A percentile compares a stretch with the other conserved stretches of the same genome.
phyloP scores from a whole-genome alignment of 35 echinoderm and acorn worm species.

The Lytechinus pictus region DNA sequence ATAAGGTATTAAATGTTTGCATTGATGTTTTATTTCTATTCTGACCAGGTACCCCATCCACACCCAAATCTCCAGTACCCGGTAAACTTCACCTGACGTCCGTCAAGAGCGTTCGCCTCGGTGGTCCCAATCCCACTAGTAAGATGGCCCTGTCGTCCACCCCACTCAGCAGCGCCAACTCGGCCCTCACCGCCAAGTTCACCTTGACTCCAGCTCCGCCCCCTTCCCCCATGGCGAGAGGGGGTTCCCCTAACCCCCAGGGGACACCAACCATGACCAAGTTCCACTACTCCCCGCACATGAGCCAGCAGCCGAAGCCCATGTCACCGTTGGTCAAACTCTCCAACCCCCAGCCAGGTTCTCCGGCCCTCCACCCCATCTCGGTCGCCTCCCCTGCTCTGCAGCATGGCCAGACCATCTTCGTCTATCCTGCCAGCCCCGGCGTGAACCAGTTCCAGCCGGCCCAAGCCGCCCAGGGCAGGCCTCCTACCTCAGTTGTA shows the following conservation, averaged over 20 bases:
- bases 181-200: conserved; percentile 78
- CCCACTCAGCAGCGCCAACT: conserved; percentile 65
- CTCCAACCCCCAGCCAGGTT: conserved; percentile 40
- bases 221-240: conserved; percentile 59
- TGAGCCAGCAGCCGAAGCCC: conserved; percentile 42
- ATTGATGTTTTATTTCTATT: not conserved
- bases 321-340: conserved; percentile 56
- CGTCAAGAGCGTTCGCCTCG: conserved; percentile 42
- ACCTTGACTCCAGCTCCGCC: conserved; percentile 89
- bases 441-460: conserved; percentile 14
- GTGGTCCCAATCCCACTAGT: conserved; percentile 42
- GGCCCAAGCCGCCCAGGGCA: conserved; percentile 21
- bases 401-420: conserved; percentile 28
- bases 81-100: conserved; percentile 48
- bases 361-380: conserved; percentile 39
- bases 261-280: conserved; percentile 68
- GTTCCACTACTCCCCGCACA: conserved; percentile 74
- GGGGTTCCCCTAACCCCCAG: conserved; percentile 53
- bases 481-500: not conserved
- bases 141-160: conserved; percentile 60
- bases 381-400: conserved; percentile 11
- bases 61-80: conserved; percentile 23
- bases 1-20: not conserved
- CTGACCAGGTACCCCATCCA: not conserved
- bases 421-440: conserved; percentile 54